Evolutionary conservation across 2,113 vertebrate genomes (phyloP).

Genomic region (Anoura caudifer): DNA sequence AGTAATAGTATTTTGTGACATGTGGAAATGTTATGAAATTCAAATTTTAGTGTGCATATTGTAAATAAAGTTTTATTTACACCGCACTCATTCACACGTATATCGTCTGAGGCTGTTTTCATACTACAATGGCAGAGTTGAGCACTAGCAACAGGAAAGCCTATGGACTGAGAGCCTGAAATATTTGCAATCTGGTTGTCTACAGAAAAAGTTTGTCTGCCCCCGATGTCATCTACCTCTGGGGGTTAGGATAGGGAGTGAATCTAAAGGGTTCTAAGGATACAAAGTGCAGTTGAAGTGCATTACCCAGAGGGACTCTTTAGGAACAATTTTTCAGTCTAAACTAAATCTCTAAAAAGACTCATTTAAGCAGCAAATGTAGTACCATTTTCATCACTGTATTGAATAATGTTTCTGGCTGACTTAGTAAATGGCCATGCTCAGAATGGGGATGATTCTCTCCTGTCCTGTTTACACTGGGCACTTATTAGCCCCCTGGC

Average conservation of each 20-base stretch:
- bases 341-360: conserved; percentile 45
- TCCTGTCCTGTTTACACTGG: not conserved
- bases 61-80: not conserved
- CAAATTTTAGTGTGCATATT: not conserved
- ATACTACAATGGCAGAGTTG: not conserved
- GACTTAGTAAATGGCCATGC: not conserved
- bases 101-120: not conserved
- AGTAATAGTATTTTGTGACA: not conserved
- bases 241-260: not conserved
- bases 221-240: not conserved
- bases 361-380: conserved; percentile 43
- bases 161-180: not conserved
- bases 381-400: conserved; percentile 37
- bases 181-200: not conserved
- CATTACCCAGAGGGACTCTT: conserved; percentile 16
- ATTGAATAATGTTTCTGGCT: conserved; percentile 23
- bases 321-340: conserved; percentile 39
- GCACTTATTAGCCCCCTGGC: not conserved
- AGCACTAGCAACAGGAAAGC: not conserved
- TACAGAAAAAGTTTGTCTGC: not conserved
- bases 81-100: not conserved
- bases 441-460: conserved; percentile 15
- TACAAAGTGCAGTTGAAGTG: not conserved
- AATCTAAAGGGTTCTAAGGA: conserved; percentile 14
- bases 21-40: not conserved